Evolutionary conservation across 2,113 vertebrate genomes (phyloP).

Genomic region (Pimephales promelas): DNA sequence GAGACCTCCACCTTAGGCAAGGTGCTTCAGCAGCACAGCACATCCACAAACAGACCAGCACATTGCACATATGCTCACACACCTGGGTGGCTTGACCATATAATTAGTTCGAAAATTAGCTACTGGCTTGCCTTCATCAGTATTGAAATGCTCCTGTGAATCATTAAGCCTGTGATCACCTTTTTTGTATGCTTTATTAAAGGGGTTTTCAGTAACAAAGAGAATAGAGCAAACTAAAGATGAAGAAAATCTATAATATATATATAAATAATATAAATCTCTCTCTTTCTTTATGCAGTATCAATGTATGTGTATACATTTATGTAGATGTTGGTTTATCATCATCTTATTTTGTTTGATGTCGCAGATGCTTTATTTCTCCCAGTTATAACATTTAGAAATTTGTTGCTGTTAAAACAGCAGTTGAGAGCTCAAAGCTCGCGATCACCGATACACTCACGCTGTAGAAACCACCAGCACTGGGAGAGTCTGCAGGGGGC

Average conservation of each 20-base stretch:
- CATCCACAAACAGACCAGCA: slow-evolving; percentile 6
- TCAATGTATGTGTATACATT: no score
- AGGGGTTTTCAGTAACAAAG: neutral
- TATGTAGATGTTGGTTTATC: no score
- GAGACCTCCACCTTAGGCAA: slow-evolving; percentile 49
- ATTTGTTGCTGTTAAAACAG: no score
- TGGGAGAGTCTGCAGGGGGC: no score
- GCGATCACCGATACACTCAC: no score
- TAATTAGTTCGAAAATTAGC: neutral
- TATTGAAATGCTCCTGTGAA: neutral
- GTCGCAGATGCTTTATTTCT: no score
- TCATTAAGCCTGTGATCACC: neutral
- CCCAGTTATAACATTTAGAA: no score
- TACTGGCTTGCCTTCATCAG: neutral
- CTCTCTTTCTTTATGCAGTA: no score
- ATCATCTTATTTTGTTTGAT: no score
- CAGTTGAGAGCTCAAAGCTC: no score
- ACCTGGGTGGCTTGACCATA: slow-evolving; percentile 9
- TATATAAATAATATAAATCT: neutral
- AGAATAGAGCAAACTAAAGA: neutral
- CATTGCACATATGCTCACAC: slow-evolving; percentile 19
- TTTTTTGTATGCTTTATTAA: neutral
- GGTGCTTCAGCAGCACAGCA: slow-evolving; percentile 43
- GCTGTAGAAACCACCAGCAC: no score
- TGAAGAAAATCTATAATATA: neutral